phyloP scores from a whole-genome alignment of 2,113 vertebrate genomes.

The Tylochromis polylepis region DNA sequence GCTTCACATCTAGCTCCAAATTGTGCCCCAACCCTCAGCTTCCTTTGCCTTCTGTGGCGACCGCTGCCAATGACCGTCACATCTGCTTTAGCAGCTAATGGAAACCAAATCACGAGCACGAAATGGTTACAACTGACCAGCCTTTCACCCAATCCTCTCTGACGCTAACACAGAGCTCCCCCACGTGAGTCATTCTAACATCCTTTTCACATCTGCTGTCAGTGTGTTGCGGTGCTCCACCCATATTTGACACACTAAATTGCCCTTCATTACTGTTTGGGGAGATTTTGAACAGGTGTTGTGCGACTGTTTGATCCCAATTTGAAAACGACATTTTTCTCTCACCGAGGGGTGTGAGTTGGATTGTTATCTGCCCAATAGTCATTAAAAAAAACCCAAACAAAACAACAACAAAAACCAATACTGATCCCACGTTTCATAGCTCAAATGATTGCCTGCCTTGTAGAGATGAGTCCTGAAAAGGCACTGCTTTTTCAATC shows the following conservation, averaged over 20 bases:
- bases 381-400: neutral
- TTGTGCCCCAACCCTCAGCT: neutral
- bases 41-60: neutral
- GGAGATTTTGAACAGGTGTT: constrained; percentile 44
- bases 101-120: neutral
- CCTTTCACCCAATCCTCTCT: neutral
- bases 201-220: constrained; percentile 23
- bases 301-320: neutral
- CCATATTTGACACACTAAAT: constrained; percentile 12
- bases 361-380: neutral
- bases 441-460: neutral
- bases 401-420: rapidly evolving
- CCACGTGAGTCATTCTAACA: neutral
- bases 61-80: constrained; percentile 30
- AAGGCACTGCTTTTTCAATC: neutral
- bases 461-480: neutral
- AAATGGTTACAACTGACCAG: constrained; percentile 17
- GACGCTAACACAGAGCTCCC: neutral
- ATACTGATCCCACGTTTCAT: neutral
- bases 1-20: neutral
- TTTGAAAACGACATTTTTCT: neutral
- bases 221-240: neutral
- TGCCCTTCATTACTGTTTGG: constrained; percentile 22
- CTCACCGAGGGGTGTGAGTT: neutral
- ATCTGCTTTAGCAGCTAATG: constrained; percentile 35